Conservation (phyloP, 92 coral and sea anemone genomes). For the Paramuricea clavata region DNA sequence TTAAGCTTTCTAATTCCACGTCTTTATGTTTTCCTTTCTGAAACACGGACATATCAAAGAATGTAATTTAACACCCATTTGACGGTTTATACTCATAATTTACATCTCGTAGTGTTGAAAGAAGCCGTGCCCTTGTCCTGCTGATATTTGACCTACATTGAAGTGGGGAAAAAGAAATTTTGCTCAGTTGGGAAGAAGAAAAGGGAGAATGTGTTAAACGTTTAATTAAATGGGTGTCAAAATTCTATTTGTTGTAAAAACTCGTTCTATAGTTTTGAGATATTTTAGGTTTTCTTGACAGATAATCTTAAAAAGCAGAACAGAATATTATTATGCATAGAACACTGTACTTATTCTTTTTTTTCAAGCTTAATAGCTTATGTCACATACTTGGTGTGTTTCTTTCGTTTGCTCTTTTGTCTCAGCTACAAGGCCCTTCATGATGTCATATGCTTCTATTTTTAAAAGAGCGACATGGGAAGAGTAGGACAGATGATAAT, state of each 20-base stretch:
- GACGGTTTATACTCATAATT: constrained; percentile 21
- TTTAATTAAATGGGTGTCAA: no score
- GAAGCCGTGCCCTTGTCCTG: background rate
- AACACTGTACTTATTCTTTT: no score
- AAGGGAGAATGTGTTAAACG: background rate
- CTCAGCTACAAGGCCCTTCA: no score
- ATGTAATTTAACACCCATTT: constrained; percentile 29
- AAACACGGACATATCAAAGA: background rate
- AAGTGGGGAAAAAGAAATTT: background rate
- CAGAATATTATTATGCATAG: background rate
- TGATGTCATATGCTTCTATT: no score
- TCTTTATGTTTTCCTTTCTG: background rate
- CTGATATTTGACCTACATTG: background rate
- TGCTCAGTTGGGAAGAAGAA: background rate
- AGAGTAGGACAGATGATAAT: no score
- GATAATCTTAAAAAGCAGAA: background rate
- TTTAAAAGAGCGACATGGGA: no score
- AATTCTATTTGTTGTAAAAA: no score
- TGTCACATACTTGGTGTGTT: background rate
- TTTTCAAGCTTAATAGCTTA: background rate
- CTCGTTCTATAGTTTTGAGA: no score
- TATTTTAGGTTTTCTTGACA: constrained; percentile 27
- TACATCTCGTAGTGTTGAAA: constrained; percentile 29
- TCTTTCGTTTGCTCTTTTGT: no score
- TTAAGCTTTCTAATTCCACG: background rate